phyloP scores from a whole-genome alignment of 2,797 vertebrate genomes.

The Hoplostethus atlanticus region DNA sequence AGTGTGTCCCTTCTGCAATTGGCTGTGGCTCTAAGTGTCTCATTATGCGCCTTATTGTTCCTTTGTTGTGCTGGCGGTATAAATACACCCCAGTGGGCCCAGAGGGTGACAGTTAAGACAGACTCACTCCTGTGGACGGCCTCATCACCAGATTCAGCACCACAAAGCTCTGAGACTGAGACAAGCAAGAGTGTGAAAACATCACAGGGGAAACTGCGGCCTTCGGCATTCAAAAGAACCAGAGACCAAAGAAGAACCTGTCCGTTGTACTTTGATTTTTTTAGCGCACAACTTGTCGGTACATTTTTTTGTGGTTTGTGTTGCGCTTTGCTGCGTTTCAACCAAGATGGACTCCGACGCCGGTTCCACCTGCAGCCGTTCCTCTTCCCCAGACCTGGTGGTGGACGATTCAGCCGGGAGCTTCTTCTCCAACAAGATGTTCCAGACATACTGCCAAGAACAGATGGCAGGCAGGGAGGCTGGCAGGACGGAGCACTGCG shows the following conservation, averaged over 20 bases:
- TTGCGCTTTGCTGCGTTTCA: constrained; percentile 1
- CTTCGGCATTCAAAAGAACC: constrained; percentile 1
- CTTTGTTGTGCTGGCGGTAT: constrained; percentile 85
- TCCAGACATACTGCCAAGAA: constrained; percentile 79
- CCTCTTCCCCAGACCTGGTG: constrained; percentile 85
- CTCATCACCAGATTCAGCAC: constrained; percentile 42
- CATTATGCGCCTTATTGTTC: constrained; percentile 89
- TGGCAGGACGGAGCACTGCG: constrained; percentile 29
- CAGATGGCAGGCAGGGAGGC: constrained; percentile 50
- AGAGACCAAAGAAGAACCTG: constrained; percentile 23
- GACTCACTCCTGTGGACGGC: constrained; percentile 62
- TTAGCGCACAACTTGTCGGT: neutral
- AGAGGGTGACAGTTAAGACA: constrained; percentile 72
- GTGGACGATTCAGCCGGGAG: constrained; percentile 76
- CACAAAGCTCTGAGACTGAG: constrained; percentile 27
- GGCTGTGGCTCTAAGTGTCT: constrained; percentile 85
- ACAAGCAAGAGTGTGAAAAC: constrained; percentile 37
- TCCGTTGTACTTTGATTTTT: neutral
- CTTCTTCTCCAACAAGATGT: constrained; percentile 85
- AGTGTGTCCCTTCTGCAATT: constrained; percentile 87
- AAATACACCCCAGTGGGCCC: constrained; percentile 80
- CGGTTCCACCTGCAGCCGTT: constrained; percentile 84
- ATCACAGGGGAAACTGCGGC: constrained; percentile 14
- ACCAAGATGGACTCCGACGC: constrained; percentile 86
- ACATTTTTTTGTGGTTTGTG: constrained; percentile 23